These are phyloP conservation scores for Recurvirostra avosetta DNA, from an alignment of 2,113 vertebrate species.

Conservation along the genomic window DNA sequence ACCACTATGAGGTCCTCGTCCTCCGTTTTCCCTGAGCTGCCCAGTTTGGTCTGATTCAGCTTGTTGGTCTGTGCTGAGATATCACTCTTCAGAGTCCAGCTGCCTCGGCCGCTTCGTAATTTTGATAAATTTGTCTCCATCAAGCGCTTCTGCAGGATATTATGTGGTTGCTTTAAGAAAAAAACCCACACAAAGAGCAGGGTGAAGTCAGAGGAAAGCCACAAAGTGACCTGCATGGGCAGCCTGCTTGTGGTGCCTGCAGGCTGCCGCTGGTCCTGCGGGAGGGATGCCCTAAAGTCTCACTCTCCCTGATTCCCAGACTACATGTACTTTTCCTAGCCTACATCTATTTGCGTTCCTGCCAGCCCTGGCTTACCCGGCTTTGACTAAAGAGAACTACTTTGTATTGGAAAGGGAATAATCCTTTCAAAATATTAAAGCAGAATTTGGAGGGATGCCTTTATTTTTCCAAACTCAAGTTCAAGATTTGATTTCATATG, in stretches of 20 bases:
- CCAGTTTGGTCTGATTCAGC: slow-evolving; percentile 64
- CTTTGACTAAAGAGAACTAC: neutral
- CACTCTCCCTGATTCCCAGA: neutral
- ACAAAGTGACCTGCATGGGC: neutral
- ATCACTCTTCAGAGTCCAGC: slow-evolving; percentile 67
- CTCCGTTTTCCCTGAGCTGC: slow-evolving; percentile 61
- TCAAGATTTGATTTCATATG: neutral
- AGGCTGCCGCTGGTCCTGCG: fast-evolving
- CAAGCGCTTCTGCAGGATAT: slow-evolving; percentile 86
- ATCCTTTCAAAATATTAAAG: neutral
- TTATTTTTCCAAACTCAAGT: neutral
- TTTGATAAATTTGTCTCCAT: slow-evolving; percentile 85
- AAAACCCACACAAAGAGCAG: neutral
- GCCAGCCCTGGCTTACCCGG: neutral
- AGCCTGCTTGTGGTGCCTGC: neutral
- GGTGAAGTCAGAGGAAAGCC: neutral
- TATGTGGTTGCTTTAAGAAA: slow-evolving; percentile 83
- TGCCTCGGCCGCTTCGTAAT: slow-evolving; percentile 69
- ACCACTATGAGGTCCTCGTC: slow-evolving; percentile 79
- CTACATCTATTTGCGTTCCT: neutral
- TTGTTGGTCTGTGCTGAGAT: slow-evolving; percentile 47
- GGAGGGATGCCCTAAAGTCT: neutral
- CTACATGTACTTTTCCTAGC: neutral
- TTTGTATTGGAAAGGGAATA: neutral
- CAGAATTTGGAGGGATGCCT: neutral